Base-by-base conservation (phyloP, 1,140 invertebrate species). In the Marisa cornuarietis region DNA sequence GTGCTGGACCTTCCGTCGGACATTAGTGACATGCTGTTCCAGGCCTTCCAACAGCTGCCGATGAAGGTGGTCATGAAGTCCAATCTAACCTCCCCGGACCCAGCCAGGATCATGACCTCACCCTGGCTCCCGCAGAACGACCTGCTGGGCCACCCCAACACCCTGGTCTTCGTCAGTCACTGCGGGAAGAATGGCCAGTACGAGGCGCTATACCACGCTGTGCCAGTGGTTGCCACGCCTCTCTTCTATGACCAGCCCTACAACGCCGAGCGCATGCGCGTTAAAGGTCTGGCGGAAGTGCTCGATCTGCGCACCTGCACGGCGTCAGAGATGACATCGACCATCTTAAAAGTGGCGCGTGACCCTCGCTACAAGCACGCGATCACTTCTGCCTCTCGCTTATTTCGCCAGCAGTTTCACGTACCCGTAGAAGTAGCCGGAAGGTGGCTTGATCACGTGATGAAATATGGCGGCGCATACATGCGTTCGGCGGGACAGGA, bases 51-150 rank as follows among this genome's bases (percentile, higher is more conserved):
- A 24, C 24, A 71, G 16, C 68, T 62, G 26, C 62, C 74, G 22
- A 69, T 78, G 76, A 78, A 78, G n/a, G 52, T 71, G 10, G 49
- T 78, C 51, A 68, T 69, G 61, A 69, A 65, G 52, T 78, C 76
- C 68, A 71, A 78, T 49, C 65, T 71, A 10, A 69, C 76, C 22
- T 71, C 76, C 13, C 77, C 42, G 24, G 49, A 94, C 92, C 61
- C 87, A 5, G 86, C 92, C 1, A 96, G 96, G 88, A 94, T 96
- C 0, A 93, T 93, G 87, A 91, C 95, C 0, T 93, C 93, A 1
- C 93, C 93, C 68, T 96, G 95, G 95, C 90, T 95, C 83, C 95
- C 95, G 1, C 95, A 96, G 88, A 95, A 96, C 87, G 95, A 96
- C 87, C 92, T 96, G 52, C 91, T 96, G 61, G 95, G 93, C 93